phyloP scores from a whole-genome alignment of 2,113 vertebrate species.

The Platichthys stellatus region DNA sequence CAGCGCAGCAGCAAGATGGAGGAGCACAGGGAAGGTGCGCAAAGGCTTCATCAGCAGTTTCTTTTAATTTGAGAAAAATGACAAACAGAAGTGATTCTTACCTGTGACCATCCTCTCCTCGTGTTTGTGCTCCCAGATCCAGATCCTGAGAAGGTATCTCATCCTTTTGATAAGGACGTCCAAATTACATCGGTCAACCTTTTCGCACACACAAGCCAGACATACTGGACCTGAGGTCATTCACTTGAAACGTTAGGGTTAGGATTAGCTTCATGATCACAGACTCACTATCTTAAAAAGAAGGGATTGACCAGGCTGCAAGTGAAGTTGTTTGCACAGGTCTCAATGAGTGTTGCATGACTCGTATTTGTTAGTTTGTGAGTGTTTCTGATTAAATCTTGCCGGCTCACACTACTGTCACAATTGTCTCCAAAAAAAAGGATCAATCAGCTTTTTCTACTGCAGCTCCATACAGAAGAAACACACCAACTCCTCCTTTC shows the following conservation, averaged over 20 bases:
- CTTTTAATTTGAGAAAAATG: background rate
- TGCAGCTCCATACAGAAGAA: constrained; percentile 6
- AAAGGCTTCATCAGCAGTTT: background rate
- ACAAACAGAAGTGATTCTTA: background rate
- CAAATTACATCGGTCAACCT: constrained; percentile 60
- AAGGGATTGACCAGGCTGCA: constrained; percentile 75
- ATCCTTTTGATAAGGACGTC: constrained; percentile 83
- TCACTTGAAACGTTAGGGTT: constrained; percentile 66
- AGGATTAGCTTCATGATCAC: constrained; percentile 71
- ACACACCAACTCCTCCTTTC: constrained; percentile 43
- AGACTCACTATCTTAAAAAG: constrained; percentile 76
- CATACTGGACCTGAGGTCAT: constrained; percentile 71
- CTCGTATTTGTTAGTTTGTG: too few species aligned
- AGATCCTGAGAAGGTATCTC: constrained; percentile 68
- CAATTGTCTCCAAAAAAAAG: constrained; percentile 9
- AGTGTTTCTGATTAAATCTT: constrained; percentile 15
- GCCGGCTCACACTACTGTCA: background rate
- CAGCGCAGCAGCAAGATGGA: background rate
- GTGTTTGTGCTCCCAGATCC: background rate
- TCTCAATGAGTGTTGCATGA: constrained; percentile 64
- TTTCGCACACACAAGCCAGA: constrained; percentile 58
- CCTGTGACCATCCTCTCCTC: constrained; percentile 15
- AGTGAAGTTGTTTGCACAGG: constrained; percentile 85
- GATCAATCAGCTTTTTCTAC: too few species aligned
- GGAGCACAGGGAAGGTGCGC: background rate